Conservation (phyloP, 2,113 vertebrate genomes). For the Steatornis caripensis region DNA sequence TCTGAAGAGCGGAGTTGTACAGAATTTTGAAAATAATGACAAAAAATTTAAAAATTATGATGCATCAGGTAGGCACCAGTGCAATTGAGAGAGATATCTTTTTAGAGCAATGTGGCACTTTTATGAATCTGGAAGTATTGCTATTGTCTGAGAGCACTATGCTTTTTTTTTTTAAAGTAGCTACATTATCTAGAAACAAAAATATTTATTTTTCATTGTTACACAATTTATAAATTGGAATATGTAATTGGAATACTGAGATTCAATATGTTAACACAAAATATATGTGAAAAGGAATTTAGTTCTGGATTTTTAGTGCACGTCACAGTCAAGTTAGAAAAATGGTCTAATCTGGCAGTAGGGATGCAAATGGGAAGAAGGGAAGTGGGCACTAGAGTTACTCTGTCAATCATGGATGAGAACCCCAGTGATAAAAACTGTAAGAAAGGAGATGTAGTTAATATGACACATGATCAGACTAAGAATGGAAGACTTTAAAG, state of each 20-base stretch:
- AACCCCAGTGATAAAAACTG: background rate
- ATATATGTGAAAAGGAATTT: background rate
- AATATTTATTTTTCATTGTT: background rate
- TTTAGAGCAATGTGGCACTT: background rate
- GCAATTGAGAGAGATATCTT: background rate
- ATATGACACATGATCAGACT: background rate
- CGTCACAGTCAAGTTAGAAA: background rate
- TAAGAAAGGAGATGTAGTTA: background rate
- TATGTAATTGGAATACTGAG: background rate
- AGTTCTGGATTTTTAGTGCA: background rate
- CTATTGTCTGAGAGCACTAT: background rate
- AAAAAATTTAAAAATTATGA: background rate
- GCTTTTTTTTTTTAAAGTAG: background rate
- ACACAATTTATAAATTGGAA: background rate
- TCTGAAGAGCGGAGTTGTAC: background rate
- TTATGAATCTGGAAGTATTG: background rate
- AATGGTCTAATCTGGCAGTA: background rate
- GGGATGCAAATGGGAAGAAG: background rate
- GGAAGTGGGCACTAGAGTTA: fast-evolving
- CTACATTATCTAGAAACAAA: background rate
- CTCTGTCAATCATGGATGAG: background rate
- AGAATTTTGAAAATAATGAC: background rate
- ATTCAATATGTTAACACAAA: background rate
- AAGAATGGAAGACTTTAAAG: background rate
- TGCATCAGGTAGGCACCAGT: background rate